Evolutionary conservation across 2,113 vertebrate species (phyloP).

Genomic region (Chlamydotis undulata): DNA sequence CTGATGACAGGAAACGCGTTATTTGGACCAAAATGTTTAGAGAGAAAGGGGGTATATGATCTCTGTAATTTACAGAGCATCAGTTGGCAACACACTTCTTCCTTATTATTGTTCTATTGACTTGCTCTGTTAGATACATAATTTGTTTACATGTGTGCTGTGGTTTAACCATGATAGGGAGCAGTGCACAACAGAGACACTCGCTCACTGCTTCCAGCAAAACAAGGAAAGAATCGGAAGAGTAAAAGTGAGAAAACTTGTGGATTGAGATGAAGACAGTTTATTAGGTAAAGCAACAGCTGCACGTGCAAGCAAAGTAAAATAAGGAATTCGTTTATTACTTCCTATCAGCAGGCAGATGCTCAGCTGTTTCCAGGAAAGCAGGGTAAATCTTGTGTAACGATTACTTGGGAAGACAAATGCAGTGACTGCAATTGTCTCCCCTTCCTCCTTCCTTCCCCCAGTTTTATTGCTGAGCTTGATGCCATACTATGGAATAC

Average conservation of each 20-base stretch:
- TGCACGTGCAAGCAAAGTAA: background rate
- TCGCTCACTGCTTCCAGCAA: background rate
- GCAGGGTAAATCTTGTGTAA: background rate
- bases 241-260: background rate
- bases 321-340: background rate
- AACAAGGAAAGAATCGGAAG: background rate
- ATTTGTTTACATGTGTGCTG: background rate
- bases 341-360: background rate
- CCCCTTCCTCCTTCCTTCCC: background rate
- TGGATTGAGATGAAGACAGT: background rate
- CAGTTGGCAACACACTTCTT: background rate
- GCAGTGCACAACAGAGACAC: background rate
- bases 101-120: background rate
- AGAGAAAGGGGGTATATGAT: background rate
- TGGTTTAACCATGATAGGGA: background rate
- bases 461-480: background rate
- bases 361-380: background rate
- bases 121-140: background rate
- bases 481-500: background rate
- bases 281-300: background rate
- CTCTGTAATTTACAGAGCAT: background rate
- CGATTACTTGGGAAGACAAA: background rate
- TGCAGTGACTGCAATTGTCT: accelerated
- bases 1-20: background rate
- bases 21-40: background rate